These are phyloP conservation scores for Hydractinia echinata DNA, from an alignment of 30 jellyfish, hydroid and myxozoan species.

Conservation along the genomic window DNA sequence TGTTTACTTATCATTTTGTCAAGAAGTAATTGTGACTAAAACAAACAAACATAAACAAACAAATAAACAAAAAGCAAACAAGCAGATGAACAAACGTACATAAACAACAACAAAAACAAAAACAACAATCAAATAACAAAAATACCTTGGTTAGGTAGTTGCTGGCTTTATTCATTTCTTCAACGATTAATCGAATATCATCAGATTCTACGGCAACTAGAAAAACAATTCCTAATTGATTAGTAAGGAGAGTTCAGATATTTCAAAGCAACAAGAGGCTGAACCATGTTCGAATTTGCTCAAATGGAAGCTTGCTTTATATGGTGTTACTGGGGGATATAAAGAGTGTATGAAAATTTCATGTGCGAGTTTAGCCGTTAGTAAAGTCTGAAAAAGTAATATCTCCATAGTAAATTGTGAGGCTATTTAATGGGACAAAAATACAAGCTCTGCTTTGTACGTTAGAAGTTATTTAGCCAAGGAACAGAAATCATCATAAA, in stretches of 20 bases:
- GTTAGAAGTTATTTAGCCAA: too few species aligned
- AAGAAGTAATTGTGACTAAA: constrained; percentile 56
- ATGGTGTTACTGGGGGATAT: too few species aligned
- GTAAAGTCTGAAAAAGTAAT: too few species aligned
- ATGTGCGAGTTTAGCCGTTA: too few species aligned
- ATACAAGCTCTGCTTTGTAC: too few species aligned
- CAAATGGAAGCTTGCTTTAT: too few species aligned
- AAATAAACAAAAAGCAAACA: background rate
- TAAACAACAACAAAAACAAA: background rate
- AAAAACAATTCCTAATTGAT: background rate
- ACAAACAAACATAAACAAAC: background rate
- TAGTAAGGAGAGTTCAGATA: background rate
- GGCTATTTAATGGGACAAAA: too few species aligned
- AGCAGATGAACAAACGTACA: background rate
- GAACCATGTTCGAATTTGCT: too few species aligned
- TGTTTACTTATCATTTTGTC: constrained; percentile 14
- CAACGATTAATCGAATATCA: constrained; percentile 45
- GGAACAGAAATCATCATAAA: too few species aligned
- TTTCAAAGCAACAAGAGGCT: too few species aligned
- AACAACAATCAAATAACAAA: background rate
- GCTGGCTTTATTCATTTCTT: constrained; percentile 57
- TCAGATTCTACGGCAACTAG: constrained; percentile 64
- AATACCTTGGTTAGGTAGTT: constrained; percentile 62
- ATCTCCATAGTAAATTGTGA: too few species aligned
- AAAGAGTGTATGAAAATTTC: too few species aligned